A percentile compares a stretch with the other conserved stretches of the same genome.
Conservation (phyloP, 2,797 vertebrate genomes). For the Fistularia tabacaria region DNA sequence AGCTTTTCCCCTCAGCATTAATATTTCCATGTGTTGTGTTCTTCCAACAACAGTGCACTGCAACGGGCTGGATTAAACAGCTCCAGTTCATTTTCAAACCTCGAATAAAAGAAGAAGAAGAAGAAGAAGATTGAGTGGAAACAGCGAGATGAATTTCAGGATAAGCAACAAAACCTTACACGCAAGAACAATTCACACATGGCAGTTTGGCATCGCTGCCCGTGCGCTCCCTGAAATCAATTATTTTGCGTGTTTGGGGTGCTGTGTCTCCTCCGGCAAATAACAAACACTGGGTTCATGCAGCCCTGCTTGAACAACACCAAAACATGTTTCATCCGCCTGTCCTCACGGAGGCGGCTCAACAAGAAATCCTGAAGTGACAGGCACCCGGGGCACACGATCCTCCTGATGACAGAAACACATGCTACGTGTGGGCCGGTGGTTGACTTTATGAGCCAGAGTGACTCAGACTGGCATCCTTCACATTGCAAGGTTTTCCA, state of each 20-base stretch:
- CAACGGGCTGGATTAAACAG: too few relatives aligned
- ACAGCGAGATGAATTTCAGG: background rate
- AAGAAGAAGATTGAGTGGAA: background rate
- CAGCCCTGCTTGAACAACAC: conserved; percentile 45
- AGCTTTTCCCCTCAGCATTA: conserved; percentile 19
- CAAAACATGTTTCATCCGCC: conserved; percentile 47
- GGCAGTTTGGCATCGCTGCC: too few relatives aligned
- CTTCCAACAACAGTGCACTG: conserved; percentile 17
- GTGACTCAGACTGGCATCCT: conserved; percentile 51
- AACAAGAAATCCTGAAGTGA: conserved; percentile 46
- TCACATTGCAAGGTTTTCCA: conserved; percentile 39
- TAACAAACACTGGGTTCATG: conserved; percentile 13
- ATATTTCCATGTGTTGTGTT: conserved; percentile 38
- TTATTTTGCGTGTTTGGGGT: conserved; percentile 41
- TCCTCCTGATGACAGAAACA: conserved; percentile 73
- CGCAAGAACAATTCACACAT: too few relatives aligned
- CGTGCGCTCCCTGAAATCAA: too few relatives aligned
- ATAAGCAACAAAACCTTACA: too few relatives aligned
- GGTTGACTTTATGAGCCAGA: conserved; percentile 32
- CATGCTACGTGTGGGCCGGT: conserved; percentile 54
- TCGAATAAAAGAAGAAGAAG: background rate
- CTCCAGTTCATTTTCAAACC: background rate
- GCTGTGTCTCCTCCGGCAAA: conserved; percentile 3
- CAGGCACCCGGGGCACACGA: conserved; percentile 49
- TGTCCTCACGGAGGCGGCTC: conserved; percentile 46